Evolutionary conservation across 2,113 vertebrate species (phyloP).

Genomic region (Redunca redunca): DNA sequence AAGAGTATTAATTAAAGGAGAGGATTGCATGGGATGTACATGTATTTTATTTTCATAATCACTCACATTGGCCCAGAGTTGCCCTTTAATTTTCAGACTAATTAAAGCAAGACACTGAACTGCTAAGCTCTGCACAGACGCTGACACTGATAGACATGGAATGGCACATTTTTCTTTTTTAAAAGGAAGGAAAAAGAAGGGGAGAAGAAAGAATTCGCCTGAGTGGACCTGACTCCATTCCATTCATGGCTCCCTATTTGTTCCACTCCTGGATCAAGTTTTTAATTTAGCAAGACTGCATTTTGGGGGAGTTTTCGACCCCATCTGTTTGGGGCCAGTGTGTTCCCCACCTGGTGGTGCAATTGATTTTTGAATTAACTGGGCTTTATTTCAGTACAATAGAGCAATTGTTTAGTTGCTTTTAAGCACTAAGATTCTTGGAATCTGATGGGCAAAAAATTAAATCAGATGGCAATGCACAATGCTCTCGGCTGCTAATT

Average conservation of each 20-base stretch:
- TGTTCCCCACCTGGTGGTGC: conserved; percentile 70
- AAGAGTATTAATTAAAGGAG: conserved; percentile 85
- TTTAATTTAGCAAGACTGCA: conserved; percentile 77
- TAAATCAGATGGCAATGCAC: conserved; percentile 59
- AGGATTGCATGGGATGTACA: conserved; percentile 82
- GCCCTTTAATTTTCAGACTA: conserved; percentile 86
- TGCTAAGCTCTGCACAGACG: conserved; percentile 80
- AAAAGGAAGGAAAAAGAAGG: conserved; percentile 29
- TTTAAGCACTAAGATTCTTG: conserved; percentile 73
- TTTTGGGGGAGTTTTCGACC: conserved; percentile 52
- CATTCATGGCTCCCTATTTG: conserved; percentile 74
- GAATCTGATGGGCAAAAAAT: conserved; percentile 79
- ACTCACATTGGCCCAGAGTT: conserved; percentile 80
- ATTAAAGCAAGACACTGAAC: conserved; percentile 84
- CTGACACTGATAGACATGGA: conserved; percentile 77
- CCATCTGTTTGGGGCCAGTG: conserved; percentile 74
- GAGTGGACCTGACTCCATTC: conserved; percentile 75
- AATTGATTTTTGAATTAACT: conserved; percentile 73
- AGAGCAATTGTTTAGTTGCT: conserved; percentile 69
- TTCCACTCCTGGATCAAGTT: conserved; percentile 75
- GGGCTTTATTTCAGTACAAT: conserved; percentile 77
- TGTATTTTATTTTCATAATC: conserved; percentile 86
- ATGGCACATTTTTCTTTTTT: conserved; percentile 53
- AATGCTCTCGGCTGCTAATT: conserved; percentile 73
- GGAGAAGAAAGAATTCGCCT: conserved; percentile 75